Evolutionary conservation across 2,113 vertebrate species (phyloP), one percentile per base, ranked within the genome.

Genomic region (Dromiciops gliroides): DNA sequence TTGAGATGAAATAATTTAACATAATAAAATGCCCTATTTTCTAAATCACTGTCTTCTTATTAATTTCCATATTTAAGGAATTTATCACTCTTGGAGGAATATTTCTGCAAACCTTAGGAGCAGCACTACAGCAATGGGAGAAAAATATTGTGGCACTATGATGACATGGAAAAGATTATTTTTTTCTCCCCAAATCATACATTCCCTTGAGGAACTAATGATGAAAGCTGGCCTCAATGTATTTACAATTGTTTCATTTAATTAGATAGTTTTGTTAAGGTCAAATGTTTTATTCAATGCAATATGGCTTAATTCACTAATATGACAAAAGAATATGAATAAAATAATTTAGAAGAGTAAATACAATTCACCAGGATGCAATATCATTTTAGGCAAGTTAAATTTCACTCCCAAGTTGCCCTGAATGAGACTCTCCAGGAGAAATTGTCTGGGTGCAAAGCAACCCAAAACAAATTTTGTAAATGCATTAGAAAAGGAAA

Each of bases 391-490:
- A 26, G 90, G 51, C 90, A 97, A 89, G 92, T 96, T 95, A 95
- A 96, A 97, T 94, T 94, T 96, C 56, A 93, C 56, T 96, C 89
- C 95, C 95, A 95, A 11, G 31, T 90, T 92, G 90, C 94, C 92
- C 89, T 96, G 89, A 96, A 95, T 93, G 91, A 96, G 89, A 51
- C 94, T 7, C 49, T 97, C 52, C 60, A 89, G 93, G 56, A 97
- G 89, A 97, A 96, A 97, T 94, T 96, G 95, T 93, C 94, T 94
- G 91, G 96, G 93, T 96, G 93, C 56, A 95, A 95, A 95, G 91
- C 48, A 92, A 94, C 89, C 94, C 83, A 92, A 96, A 96, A 96
- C 94, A 97, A 95, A 97, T 95, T 96, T 94, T 92, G 67, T 92
- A 94, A 96, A 92, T 96, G 91, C 1, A 94, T 96, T 95, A 94